phyloP scores from a whole-genome alignment of 2,797 vertebrate genomes.

The Kryptolebias ocellatus region DNA sequence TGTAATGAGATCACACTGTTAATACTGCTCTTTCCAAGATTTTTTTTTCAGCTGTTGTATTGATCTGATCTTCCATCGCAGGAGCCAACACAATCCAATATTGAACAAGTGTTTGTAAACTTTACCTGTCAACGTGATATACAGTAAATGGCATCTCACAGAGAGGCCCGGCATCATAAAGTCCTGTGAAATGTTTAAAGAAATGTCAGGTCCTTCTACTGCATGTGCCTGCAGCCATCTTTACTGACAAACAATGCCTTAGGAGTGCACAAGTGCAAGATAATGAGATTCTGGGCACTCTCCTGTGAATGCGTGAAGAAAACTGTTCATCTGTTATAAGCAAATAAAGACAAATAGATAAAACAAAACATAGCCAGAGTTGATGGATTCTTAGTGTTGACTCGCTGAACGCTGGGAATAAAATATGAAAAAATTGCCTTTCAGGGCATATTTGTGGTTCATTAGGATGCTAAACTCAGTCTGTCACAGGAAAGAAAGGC shows the following conservation, averaged over 20 bases:
- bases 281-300: slow-evolving; percentile 53
- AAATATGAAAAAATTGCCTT: slow-evolving; percentile 15
- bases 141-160: slow-evolving; percentile 44
- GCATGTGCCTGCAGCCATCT: slow-evolving; percentile 51
- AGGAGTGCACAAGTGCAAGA: slow-evolving; percentile 50
- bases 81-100: slow-evolving; percentile 23
- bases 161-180: slow-evolving; percentile 35
- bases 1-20: slow-evolving; percentile 24
- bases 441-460: slow-evolving; percentile 34
- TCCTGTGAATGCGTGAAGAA: slow-evolving; percentile 57
- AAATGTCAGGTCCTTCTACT: slow-evolving; percentile 23
- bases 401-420: slow-evolving; percentile 11
- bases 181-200: slow-evolving; percentile 33
- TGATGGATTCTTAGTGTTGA: slow-evolving; percentile 46
- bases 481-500: slow-evolving; percentile 51
- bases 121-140: slow-evolving; percentile 49
- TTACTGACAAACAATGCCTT: slow-evolving; percentile 55
- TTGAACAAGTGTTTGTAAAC: slow-evolving; percentile 57
- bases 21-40: slow-evolving; percentile 11
- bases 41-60: slow-evolving; percentile 9
- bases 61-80: slow-evolving; percentile 16
- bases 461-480: slow-evolving; percentile 33
- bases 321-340: slow-evolving; percentile 47
- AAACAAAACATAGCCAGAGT: slow-evolving; percentile 38
- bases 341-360: slow-evolving; percentile 68